phyloP scores from a whole-genome alignment of 2,113 vertebrate genomes.

The Emydocephalus ijimae region DNA sequence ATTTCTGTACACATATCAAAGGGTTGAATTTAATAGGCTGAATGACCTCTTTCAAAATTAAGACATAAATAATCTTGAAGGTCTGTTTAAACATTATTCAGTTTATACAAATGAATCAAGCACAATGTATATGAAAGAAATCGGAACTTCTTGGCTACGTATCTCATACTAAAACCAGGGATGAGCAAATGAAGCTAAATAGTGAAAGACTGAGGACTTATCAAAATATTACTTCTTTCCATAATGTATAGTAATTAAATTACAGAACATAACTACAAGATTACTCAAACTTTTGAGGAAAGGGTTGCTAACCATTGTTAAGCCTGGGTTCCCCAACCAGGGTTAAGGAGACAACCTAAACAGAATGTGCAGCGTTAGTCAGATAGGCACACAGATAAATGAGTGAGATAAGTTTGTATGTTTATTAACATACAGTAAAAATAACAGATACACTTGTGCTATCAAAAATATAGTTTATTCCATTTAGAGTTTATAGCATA shows the following conservation, averaged over 20 bases:
- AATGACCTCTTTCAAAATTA: neutral
- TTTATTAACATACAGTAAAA: no score
- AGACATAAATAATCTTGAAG: neutral
- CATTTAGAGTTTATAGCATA: no score
- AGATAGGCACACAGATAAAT: no score
- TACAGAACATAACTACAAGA: neutral
- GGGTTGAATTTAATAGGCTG: neutral
- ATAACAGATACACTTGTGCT: no score
- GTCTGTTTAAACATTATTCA: neutral
- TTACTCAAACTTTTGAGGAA: neutral
- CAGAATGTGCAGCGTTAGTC: no score
- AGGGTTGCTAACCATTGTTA: neutral
- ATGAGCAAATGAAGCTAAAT: neutral
- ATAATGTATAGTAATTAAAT: neutral
- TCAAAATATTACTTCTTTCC: neutral
- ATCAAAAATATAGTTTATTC: no score
- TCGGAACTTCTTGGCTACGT: neutral
- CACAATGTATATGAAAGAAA: neutral
- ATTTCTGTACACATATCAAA: neutral
- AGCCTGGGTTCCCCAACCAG: no score
- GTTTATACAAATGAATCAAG: neutral
- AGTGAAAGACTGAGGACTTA: neutral
- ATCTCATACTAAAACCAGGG: neutral
- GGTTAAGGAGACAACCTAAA: no score
- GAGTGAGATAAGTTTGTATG: no score